Conservation (phyloP, 2,113 vertebrate genomes). For the Ceratotherium simum region DNA sequence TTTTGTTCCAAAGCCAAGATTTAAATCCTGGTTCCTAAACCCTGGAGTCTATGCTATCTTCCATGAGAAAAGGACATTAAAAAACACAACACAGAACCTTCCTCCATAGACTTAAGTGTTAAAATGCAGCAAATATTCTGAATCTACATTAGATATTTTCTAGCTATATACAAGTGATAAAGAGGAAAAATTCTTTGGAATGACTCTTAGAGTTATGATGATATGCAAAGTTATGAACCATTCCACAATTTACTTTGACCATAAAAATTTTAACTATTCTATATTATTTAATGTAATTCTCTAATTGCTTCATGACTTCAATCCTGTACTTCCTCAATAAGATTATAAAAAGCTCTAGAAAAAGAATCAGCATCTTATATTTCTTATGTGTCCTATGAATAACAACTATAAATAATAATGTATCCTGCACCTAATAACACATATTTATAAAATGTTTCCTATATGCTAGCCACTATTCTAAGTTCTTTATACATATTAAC, state of each 20-base stretch:
- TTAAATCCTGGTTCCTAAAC: background rate
- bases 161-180: background rate
- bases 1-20: background rate
- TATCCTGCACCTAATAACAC: background rate
- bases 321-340: background rate
- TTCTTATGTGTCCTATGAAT: background rate
- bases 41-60: too few species aligned
- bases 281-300: background rate
- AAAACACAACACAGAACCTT: background rate
- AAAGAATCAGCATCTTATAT: background rate
- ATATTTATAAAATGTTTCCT: background rate
- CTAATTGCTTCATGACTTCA: conserved; percentile 1
- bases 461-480: background rate
- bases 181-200: background rate
- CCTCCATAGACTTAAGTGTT: background rate
- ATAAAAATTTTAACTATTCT: background rate
- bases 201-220: background rate
- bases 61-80: background rate
- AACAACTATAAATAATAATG: background rate
- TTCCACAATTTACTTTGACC: background rate
- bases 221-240: background rate
- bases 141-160: background rate
- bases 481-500: background rate
- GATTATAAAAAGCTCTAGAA: background rate
- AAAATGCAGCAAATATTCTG: background rate